Evolutionary conservation across 23 tunicate species (phyloP).

Genomic region (Trididemnum miniatum): DNA sequence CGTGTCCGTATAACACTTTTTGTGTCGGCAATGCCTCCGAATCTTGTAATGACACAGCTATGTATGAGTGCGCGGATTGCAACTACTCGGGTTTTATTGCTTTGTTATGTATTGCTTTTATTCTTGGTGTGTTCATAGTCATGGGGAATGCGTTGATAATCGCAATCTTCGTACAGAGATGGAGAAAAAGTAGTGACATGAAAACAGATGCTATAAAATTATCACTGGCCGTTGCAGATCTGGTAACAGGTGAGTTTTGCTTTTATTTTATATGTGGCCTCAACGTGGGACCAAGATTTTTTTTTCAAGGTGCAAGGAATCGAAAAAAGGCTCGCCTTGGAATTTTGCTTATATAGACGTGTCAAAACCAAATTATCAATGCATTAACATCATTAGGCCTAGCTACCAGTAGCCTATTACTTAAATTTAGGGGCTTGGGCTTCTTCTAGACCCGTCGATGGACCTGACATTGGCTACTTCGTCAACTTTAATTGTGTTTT

Average conservation of each 20-base stretch:
- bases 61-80: neutral
- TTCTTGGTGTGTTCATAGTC: neutral
- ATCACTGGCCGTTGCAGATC: neutral
- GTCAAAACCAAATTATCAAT: no score
- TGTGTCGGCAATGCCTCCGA: neutral
- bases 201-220: constrained; percentile 3
- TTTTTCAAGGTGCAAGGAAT: no score
- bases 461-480: no score
- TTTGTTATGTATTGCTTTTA: neutral
- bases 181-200: neutral
- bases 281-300: no score
- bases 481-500: no score
- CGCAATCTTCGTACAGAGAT: neutral
- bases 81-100: neutral
- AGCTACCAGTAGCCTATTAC: no score
- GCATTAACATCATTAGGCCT: no score
- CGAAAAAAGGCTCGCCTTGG: no score
- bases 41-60: neutral
- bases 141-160: neutral
- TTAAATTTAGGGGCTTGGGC: no score
- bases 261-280: no score
- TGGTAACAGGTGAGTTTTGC: constrained; percentile 1
- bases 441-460: no score
- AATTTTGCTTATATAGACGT: no score
- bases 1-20: neutral